Base-by-base conservation (phyloP, 2,888 invertebrate genomes). In the Stictocephala bisonia region DNA sequence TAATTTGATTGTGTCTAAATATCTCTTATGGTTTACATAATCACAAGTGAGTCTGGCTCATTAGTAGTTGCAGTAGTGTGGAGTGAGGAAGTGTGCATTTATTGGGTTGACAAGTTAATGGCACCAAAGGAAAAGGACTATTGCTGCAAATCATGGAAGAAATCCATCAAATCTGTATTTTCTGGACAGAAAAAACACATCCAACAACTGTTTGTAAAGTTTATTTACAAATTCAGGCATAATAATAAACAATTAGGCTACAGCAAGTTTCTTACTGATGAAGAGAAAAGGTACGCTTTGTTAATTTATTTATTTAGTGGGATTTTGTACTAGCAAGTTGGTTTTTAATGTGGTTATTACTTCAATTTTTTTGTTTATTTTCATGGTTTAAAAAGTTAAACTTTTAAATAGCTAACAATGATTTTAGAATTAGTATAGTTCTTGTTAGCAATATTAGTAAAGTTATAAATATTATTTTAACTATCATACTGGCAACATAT, bases 271-370 rank as follows among this genome's bases (percentile, higher is more conserved):
- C 83, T 90, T 48, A 87, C 89, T 1, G 92, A 92, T 27, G 91
- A 92, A 80, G 92, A 93, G 81, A 88, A 88, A 84, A 90, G 90
- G 90, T 90, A 86, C 77, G 72, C 22, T 24, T 35, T 3, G n/a
- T 7, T 27, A 51, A n/a, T 51, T 29, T 51, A 15, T 35, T 35
- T 22, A n/a, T 18, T 64, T 9, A n/a, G n/a, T n/a, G n/a, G n/a
- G n/a, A n/a, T n/a, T n/a, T n/a, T n/a, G n/a, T n/a, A n/a, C n/a
- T n/a, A n/a, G n/a, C n/a, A n/a, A n/a, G n/a, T n/a, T n/a, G n/a
- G n/a, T n/a, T n/a, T n/a, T n/a, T n/a, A n/a, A n/a, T n/a, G n/a
- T n/a, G n/a, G n/a, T n/a, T n/a, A n/a, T n/a, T n/a, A n/a, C n/a
- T n/a, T n/a, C n/a, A n/a, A n/a, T n/a, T n/a, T n/a, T n/a, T n/a